These are phyloP conservation scores for Egretta garzetta DNA, from an alignment of 2,113 vertebrate genomes.

Conservation along the genomic window DNA sequence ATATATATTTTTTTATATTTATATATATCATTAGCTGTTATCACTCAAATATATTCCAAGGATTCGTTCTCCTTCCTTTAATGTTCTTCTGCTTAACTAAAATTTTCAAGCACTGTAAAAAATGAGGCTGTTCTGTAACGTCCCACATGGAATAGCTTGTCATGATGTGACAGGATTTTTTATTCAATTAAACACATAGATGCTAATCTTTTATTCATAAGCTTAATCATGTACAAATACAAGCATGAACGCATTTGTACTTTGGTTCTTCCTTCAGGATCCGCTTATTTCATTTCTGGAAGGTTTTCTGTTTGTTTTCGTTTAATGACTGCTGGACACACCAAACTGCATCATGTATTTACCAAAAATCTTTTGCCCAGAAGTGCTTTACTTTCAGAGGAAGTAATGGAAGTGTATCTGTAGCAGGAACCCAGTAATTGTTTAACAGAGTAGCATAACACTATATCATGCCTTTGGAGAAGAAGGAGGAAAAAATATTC, in stretches of 20 bases:
- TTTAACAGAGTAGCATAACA: not conserved
- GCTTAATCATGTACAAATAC: conserved; percentile 9
- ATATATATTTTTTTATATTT: not conserved
- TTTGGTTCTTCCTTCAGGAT: conserved; percentile 4
- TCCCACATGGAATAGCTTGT: not conserved
- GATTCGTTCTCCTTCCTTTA: not conserved
- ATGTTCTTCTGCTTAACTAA: not conserved
- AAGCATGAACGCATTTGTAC: not conserved
- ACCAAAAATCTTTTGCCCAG: not conserved
- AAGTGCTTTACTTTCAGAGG: not conserved
- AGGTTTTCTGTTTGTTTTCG: conserved; percentile 17
- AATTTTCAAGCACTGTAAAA: not conserved
- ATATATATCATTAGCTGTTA: not conserved
- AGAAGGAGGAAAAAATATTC: not conserved
- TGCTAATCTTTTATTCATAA: conserved; percentile 43
- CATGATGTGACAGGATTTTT: conserved; percentile 9
- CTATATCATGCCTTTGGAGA: not conserved
- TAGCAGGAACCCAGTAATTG: not conserved
- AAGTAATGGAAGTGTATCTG: not conserved
- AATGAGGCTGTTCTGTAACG: not conserved
- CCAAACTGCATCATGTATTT: not conserved
- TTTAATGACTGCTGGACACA: conserved; percentile 31
- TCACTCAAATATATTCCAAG: not conserved
- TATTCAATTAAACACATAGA: conserved; percentile 34
- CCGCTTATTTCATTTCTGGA: not conserved